Evolutionary conservation across 2,797 vertebrate genomes (phyloP), one percentile per base, ranked within the genome.

Genomic region (Enteromius radiatus): DNA sequence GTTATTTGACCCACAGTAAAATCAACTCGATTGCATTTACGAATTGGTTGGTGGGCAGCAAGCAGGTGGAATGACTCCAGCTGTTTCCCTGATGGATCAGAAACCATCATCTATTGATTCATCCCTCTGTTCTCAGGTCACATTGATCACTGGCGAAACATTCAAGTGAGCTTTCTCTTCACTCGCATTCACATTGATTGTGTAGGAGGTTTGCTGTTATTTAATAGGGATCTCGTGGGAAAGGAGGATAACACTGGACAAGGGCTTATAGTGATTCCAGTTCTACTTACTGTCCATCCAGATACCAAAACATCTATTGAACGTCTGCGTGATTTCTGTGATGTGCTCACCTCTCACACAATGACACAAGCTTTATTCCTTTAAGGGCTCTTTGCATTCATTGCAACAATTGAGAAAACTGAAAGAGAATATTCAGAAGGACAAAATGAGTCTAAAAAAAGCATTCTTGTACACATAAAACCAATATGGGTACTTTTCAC

Each of bases 111-210:
- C 10, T 69, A 83, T 84, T 41, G 75, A 86, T 84, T 69, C 36
- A 64, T 45, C 63, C 38, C 59, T 65, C 47, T 63, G 63, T 84
- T 88, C 83, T 78, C 71, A 78, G 67, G 84, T 84, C 56, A 79
- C 75, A 63, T 63, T 78, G 59, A 81, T 83, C 73, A 63, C 52
- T 12, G 59, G 61, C 19, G 15, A 65, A 65, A 74, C 79, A 76
- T 77, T 81, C 69, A 49, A 74, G 49, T 70, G 67, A 71, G 65
- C 67, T 38, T 77, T 79, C 79, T 82, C 74, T 67, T 31, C 23
- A 64, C 47, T 45, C 82, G 80, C 59, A 78, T 74, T 69, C 59
- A 59, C 67, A 82, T 75, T 19, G 84, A 88, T 81, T 82, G 81
- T 14, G 47, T 69, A 78, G 78, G 68, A 68, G 76, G 76, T 31